Evolutionary conservation across 2,797 vertebrate species (phyloP), one percentile per base, ranked within the genome.

Genomic region (Arnoldichthys spilopterus): DNA sequence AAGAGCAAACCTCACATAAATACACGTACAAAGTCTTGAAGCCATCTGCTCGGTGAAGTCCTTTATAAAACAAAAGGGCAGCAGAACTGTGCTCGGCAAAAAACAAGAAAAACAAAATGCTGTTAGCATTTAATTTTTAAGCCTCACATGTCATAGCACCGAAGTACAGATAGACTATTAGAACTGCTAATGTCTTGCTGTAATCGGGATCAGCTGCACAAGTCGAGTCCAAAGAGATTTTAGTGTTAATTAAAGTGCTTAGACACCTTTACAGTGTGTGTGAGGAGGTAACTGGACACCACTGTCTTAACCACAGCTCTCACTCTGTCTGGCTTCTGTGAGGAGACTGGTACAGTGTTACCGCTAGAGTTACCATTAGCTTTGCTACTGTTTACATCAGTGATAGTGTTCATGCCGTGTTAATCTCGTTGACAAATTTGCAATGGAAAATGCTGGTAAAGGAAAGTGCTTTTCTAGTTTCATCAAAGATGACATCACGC

Each of bases 211-310:
- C 68, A 32, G 68, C 68, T 40, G 53, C 54, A 66, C 49, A 80
- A 80, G 81, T 84, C 73, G 70, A 83, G 79, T 80, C 77, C 72
- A 58, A 78, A 89, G 91, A 92, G 93, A 78, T 83, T 90, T 93
- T 85, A 92, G 85, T 91, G 93, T 97, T 96, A 97, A 97, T 97
- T 96, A 97, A 96, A 94, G 78, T 88, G 90, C 88, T 80, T 80
- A 78, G 78, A 76, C 90, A 90, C 89, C 91, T 90, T 92, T 90
- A 81, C 83, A 92, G 91, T 93, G 87, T 93, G 90, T 93, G 90
- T 91, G 91, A 91, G 86, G 86, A 88, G 90, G 94, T 94, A 96
- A 96, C 94, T 86, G 89, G 91, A 96, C 90, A 90, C 91, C 83
- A 87, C 88, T 85, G 80, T 89, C 90, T 90, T 87, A 84, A 85